Conservation (phyloP, 2,113 vertebrate genomes). For the Micronisus gabar region DNA sequence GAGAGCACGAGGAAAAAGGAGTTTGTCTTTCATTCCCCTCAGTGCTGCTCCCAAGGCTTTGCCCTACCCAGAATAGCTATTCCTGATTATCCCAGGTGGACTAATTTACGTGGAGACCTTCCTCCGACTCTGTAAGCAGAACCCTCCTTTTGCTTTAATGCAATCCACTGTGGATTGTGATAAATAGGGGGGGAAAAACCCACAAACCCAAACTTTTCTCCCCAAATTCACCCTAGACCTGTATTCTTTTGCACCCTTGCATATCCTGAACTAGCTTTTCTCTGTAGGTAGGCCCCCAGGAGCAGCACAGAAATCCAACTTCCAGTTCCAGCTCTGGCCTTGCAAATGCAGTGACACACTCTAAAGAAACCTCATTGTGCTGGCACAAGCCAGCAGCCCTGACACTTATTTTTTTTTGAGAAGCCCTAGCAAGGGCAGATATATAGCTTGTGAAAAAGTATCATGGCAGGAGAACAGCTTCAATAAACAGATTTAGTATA, state of each 20-base stretch:
- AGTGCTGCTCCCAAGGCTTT: neutral
- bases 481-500: neutral
- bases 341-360: neutral
- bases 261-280: neutral
- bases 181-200: fast-evolving
- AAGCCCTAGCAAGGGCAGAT: neutral
- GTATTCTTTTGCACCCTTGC: neutral
- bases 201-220: neutral
- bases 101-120: neutral
- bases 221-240: neutral
- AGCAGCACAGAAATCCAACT: neutral
- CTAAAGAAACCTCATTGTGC: neutral
- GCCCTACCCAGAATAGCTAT: neutral
- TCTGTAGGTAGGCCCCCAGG: neutral
- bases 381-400: neutral
- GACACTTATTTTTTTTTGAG: neutral
- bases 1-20: neutral
- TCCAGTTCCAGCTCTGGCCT: neutral
- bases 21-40: neutral
- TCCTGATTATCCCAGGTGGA: neutral
- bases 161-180: no score
- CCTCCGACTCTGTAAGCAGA: neutral
- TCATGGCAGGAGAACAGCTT: neutral
- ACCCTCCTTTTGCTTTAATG: neutral
- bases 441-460: neutral